These are phyloP conservation scores for Pandion haliaetus DNA, from an alignment of 2,113 vertebrate species.

Conservation along the genomic window DNA sequence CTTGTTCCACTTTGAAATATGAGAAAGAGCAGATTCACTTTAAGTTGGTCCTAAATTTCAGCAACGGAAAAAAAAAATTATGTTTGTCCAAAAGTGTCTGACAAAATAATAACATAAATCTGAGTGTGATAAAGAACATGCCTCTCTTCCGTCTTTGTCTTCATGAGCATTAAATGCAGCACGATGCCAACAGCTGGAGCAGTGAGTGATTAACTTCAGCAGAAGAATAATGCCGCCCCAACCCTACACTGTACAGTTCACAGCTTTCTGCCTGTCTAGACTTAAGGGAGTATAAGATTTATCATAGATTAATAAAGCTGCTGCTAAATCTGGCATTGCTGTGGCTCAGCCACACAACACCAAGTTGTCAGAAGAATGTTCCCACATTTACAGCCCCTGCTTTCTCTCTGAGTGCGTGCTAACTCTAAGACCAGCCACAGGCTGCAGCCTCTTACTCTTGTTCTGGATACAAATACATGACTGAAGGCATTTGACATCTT, in stretches of 20 bases:
- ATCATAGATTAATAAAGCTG: not conserved
- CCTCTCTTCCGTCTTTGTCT: not conserved
- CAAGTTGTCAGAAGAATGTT: not conserved
- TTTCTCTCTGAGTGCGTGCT: not conserved
- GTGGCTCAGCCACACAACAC: not conserved
- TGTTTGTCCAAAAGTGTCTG: not conserved
- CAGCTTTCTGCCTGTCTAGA: not conserved
- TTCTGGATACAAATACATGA: not conserved
- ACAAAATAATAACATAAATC: not conserved
- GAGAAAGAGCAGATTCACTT: not conserved
- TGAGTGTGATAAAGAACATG: not conserved
- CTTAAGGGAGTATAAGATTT: not conserved
- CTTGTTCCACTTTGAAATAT: not conserved
- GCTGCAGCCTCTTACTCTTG: not conserved
- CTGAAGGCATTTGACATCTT: not conserved
- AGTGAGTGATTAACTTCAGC: not conserved
- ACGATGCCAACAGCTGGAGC: not conserved
- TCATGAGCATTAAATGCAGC: not conserved
- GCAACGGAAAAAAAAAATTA: not conserved
- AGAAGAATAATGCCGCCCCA: not conserved
- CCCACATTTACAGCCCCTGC: not conserved
- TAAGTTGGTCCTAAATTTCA: not conserved
- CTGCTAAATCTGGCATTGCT: not conserved
- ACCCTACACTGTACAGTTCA: not conserved
- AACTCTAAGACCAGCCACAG: not conserved